Evolutionary conservation across 2,888 invertebrate species (phyloP), one percentile per base, ranked within the genome.

Genomic region (Clivina fossor): DNA sequence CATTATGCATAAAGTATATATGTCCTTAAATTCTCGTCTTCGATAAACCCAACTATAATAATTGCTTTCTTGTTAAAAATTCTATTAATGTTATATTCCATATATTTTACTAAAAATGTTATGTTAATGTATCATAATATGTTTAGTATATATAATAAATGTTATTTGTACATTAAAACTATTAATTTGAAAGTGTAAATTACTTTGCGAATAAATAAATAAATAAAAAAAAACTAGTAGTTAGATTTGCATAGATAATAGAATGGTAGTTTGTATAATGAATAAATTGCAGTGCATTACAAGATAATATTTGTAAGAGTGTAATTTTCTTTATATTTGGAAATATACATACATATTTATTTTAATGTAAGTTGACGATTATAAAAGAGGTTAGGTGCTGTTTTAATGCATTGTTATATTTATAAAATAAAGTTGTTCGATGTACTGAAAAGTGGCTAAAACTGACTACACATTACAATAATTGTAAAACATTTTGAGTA

Each of bases 321-420:
- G 50, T 38, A 38, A 18, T 32, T 50, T 50, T 41, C 32, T 50
- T 20, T 7, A 18, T 50, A 33, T 33, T 32, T 47, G 41, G 50
- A 41, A 26, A 50, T 40, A n/a, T n/a, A n/a, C n/a, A n/a, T n/a
- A n/a, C n/a, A n/a, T n/a, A 22, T 50, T 41, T 41, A 40, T 50
- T 50, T 50, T 50, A n/a, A 49, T 38, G 49, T 38, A 37, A 49
- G 30, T 32, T 41, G 24, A 26, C 37, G 26, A 15, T 38, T 35
- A 24, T 24, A 24, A 38, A 53, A 20, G 15, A 7, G 4, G 33
- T 53, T 53, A 53, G 53, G 33, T 53, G 44, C 53, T 44, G 44
- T 53, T 53, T 37, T 40, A 51, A 53, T 44, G 53, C 53, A 53
- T 53, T 53, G 53, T 53, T 53, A 53, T 35, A 53, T 53, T 53